These are phyloP conservation scores for Tolypeutes matacus DNA, from an alignment of 2,797 vertebrate genomes.

Conservation along the genomic window DNA sequence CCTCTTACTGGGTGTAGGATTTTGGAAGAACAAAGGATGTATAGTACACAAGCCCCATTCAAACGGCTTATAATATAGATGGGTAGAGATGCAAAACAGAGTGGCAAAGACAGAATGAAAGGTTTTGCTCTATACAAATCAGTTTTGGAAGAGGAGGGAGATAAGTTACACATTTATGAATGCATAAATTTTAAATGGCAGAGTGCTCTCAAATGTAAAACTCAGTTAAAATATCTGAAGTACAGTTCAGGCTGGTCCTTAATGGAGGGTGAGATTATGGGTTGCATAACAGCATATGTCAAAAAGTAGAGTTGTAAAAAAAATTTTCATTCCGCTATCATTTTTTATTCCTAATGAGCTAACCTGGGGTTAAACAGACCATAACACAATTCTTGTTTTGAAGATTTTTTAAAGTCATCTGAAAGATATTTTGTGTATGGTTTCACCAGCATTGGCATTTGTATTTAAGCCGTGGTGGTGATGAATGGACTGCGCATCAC, in stretches of 20 bases:
- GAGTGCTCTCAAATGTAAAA: background rate
- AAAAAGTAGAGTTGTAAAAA: background rate
- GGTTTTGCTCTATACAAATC: slow-evolving; percentile 37
- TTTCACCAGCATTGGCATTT: background rate
- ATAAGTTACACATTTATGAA: slow-evolving; percentile 20
- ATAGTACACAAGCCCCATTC: background rate
- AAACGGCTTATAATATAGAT: slow-evolving; percentile 7
- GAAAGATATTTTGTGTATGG: background rate
- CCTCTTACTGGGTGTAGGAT: background rate
- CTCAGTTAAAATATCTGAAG: slow-evolving; percentile 42
- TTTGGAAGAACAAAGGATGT: background rate
- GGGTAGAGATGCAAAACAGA: slow-evolving; percentile 43
- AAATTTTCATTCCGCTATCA: background rate
- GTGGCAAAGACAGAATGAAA: slow-evolving; percentile 28
- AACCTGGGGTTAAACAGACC: slow-evolving; percentile 16
- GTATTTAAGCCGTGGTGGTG: background rate
- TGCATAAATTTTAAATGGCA: slow-evolving; percentile 58
- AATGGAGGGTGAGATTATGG: background rate
- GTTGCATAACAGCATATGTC: background rate
- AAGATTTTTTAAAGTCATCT: background rate
- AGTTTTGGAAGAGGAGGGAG: background rate
- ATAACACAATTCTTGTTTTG: background rate
- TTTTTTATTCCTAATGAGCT: background rate
- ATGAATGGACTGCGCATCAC: background rate
- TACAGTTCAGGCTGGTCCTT: background rate